Conservation (phyloP, 1,140 invertebrate species). For the Rhynchophorus ferrugineus region DNA sequence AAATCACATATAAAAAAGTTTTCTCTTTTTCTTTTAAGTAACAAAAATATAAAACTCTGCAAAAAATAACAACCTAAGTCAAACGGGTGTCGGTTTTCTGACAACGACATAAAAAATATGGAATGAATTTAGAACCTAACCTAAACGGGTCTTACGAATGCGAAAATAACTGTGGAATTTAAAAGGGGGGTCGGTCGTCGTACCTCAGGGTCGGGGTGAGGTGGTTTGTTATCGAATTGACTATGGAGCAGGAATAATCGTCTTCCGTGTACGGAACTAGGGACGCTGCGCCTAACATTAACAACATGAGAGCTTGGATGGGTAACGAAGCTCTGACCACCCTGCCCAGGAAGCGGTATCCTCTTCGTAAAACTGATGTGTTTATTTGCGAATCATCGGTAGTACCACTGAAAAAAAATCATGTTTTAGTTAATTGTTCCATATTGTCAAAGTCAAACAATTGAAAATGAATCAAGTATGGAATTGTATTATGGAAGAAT, state of each 20-base stretch:
- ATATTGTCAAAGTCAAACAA: too few relatives aligned
- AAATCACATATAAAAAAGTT: slow-evolving; percentile 19
- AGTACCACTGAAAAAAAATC: slow-evolving; percentile 25
- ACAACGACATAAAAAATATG: slow-evolving; percentile 22
- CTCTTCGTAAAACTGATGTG: slow-evolving; percentile 59
- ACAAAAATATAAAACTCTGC: slow-evolving; percentile 25
- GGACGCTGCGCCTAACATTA: slow-evolving; percentile 80
- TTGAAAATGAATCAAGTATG: too few relatives aligned
- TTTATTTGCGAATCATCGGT: slow-evolving; percentile 41
- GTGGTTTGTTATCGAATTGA: slow-evolving; percentile 71
- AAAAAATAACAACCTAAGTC: slow-evolving; percentile 16
- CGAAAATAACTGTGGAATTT: slow-evolving; percentile 31
- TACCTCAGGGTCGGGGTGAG: slow-evolving; percentile 81
- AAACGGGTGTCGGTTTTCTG: slow-evolving; percentile 6
- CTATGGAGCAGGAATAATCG: slow-evolving; percentile 74
- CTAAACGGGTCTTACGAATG: slow-evolving; percentile 11
- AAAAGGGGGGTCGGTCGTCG: slow-evolving; percentile 81
- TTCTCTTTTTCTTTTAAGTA: slow-evolving; percentile 16
- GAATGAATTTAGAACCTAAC: slow-evolving; percentile 29
- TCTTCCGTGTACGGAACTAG: slow-evolving; percentile 79
- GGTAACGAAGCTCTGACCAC: slow-evolving; percentile 84
- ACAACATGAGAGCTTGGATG: slow-evolving; percentile 80
- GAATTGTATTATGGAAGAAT: too few relatives aligned
- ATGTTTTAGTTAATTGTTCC: neutral
- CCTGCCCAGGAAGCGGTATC: slow-evolving; percentile 75